Evolutionary conservation across 1,140 invertebrate species (phyloP), one percentile per base, ranked within the genome.

Genomic region (Varroa destructor): DNA sequence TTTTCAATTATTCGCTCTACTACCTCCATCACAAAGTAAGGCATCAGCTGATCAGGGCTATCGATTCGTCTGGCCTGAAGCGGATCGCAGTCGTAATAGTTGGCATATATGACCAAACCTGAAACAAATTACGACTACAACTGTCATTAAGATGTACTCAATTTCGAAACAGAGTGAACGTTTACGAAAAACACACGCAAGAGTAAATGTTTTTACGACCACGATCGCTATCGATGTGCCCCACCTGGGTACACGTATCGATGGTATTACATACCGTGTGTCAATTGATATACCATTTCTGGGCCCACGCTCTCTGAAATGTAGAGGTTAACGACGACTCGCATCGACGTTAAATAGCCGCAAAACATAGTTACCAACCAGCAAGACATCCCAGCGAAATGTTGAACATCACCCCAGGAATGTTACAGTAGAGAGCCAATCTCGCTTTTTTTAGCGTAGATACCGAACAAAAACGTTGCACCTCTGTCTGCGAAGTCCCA

Each of bases 21-120:
- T 12, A 80, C 79, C 61, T 84, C 81, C 82, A 84, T 83, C 3
- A 84, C 83, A 75, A 82, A 85, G 10, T 82, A 76, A 0, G 81
- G 80, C 57, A 83, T 78, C 1, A 83, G 74, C 74, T 82, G 79
- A 58, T 81, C 80, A 10, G 75, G 67, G 6, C 75, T 75, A 6
- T 73, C 75, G 51, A 88, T 86, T 56, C 82, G 79, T 6, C 80
- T 79, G 71, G 79, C 73, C 64, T 76, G 76, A 12, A 86, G 73
- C 0, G 89, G 89, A 83, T 91, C 89, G 79, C 89, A 91, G 14
- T 83, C 76, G 6, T 82, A 78, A 77, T 90, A 91, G 75, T 84
- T 84, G 55, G 86, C 86, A 76, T 87, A 91, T 56, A 91, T 86
- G 8, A 87, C 84, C 5, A 92, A 78, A 0, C 90, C 90, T 67